Evolutionary conservation across 2,797 vertebrate species (phyloP), one percentile per base, ranked within the genome.

Genomic region (Halcyon leucocephala): DNA sequence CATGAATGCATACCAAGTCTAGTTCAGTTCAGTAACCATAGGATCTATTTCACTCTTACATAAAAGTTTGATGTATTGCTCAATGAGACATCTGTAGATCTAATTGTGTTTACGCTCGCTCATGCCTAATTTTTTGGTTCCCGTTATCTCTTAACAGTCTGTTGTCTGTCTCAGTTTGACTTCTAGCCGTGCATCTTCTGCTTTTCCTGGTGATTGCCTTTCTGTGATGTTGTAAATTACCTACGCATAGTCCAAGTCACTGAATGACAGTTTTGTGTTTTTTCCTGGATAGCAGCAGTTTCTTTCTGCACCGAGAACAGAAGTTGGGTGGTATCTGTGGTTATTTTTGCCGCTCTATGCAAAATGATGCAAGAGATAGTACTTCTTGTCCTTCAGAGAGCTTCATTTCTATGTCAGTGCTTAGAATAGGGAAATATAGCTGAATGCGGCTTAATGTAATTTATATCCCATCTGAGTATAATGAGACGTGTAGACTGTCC

Each of bases 251-350:
- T 9, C 10, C 61, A 54, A 90, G 42, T 51, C 51, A 62, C 31
- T 65, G 58, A 46, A 33, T 0, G 0, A 46, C 72, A 25, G 60
- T 88, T 94, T 39, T 13, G 20, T 90, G 19, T 5, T 81, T 95
- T 96, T 95, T 95, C 77, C 58, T 95, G 73, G 70, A 90, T 51
- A 96, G 82, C 67, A 86, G 37, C 7, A 16, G 9, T 74, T 81
- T 91, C 41, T 71, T 21, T 86, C 44, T 44, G 8, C 55, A 66
- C 18, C 52, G 60, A 78, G 67, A 89, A 42, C 35, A 60, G 60
- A 89, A 85, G 26, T 24, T 74, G 74, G 31, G 29, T 82, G 39
- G 21, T 51, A 51, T 58, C 71, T 60, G 48, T 0, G 4, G 55
- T 77, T 77, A 70, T 73, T 89, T 93, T 73, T 93, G 66, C 58